Percentiles rank a stretch among this genome's conserved stretches.
These are phyloP conservation scores for Prionchulus punctatus DNA, from an alignment of 2,888 invertebrate species.

Conservation along the genomic window DNA sequence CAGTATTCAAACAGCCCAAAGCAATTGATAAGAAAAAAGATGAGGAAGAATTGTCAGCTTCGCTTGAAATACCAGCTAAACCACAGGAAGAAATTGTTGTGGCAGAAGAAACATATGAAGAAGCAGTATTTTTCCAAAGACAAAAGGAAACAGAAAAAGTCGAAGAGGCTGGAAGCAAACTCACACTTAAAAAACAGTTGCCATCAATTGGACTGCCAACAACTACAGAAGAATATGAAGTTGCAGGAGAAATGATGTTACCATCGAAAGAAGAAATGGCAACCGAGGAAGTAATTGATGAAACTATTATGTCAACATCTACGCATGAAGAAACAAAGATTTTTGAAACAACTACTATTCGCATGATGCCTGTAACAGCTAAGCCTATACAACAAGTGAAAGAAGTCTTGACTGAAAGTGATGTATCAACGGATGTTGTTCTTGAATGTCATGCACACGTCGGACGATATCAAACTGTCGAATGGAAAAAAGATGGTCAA, in stretches of 20 bases:
- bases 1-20: slow-evolving; percentile 34
- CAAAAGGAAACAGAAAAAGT: no score
- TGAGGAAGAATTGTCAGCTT: background rate
- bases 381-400: slow-evolving; percentile 32
- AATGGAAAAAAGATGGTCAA: background rate
- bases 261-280: no score
- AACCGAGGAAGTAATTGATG: no score
- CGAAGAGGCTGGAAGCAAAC: no score
- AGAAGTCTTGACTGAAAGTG: no score
- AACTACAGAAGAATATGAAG: no score
- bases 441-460: background rate
- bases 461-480: background rate
- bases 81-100: background rate
- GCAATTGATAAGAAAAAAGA: background rate
- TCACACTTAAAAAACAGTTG: no score
- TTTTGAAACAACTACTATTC: background rate
- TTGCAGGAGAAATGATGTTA: no score
- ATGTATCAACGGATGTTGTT: background rate
- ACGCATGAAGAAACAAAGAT: background rate
- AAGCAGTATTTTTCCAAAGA: no score
- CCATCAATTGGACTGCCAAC: no score
- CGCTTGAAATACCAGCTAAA: background rate
- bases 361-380: background rate
- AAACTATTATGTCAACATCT: no score
- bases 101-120: background rate